phyloP scores from a whole-genome alignment of 2,888 invertebrate genomes.

The Nasonia oneida region DNA sequence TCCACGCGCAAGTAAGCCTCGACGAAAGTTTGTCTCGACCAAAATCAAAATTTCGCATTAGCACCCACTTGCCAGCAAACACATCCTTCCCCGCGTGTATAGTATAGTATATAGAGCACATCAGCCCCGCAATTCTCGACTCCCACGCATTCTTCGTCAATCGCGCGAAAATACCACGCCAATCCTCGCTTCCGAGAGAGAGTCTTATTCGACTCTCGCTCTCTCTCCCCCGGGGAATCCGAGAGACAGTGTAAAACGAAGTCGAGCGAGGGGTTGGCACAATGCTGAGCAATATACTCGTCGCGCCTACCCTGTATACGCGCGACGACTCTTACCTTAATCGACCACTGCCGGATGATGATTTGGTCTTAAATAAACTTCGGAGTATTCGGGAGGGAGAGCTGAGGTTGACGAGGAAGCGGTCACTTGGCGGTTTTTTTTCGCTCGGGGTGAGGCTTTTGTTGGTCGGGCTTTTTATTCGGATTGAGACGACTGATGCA shows the following conservation, averaged over 20 bases:
- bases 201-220: neutral
- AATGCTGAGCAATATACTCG: constrained; percentile 76
- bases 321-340: constrained; percentile 74
- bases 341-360: constrained; percentile 73
- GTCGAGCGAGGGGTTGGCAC: constrained; percentile 64
- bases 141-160: constrained; percentile 36
- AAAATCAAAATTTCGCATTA: neutral
- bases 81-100: neutral
- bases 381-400: constrained; percentile 67
- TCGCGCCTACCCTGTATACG: constrained; percentile 34
- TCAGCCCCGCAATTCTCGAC: neutral
- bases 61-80: neutral
- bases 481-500: neutral
- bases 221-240: too few species aligned
- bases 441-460: neutral
- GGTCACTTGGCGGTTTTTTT: constrained; percentile 42
- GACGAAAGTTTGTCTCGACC: too few species aligned
- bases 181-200: constrained; percentile 33
- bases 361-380: constrained; percentile 79
- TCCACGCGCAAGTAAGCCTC: too few species aligned
- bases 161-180: constrained; percentile 55
- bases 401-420: constrained; percentile 24
- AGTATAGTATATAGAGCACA: neutral
- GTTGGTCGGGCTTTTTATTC: neutral
- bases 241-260: constrained; percentile 38